phyloP scores from a whole-genome alignment of 2,113 vertebrate genomes.

The Lathamus discolor region DNA sequence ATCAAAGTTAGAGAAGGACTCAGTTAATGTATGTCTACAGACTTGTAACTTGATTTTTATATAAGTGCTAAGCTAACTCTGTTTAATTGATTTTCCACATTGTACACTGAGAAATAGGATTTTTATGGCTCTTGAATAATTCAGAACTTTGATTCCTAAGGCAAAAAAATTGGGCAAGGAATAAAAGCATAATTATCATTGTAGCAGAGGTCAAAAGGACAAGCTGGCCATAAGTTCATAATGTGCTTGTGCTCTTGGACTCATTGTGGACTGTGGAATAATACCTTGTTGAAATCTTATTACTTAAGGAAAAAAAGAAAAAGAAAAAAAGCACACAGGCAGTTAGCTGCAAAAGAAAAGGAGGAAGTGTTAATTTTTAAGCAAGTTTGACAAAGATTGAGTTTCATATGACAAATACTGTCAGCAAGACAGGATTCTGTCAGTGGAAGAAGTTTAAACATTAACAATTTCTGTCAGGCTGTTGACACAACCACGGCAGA shows the following conservation, averaged over 20 bases:
- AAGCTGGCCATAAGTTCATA: constrained; percentile 66
- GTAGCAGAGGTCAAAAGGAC: constrained; percentile 76
- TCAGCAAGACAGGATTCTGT: constrained; percentile 98
- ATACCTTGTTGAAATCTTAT: constrained; percentile 73
- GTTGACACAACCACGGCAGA: constrained; percentile 99
- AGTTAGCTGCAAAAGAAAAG: constrained; percentile 79
- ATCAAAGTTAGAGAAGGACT: constrained; percentile 32
- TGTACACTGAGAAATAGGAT: constrained; percentile 63
- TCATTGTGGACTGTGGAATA: constrained; percentile 58
- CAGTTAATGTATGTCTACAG: constrained; percentile 47
- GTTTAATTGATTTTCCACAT: constrained; percentile 73
- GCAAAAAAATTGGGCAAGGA: constrained; percentile 62
- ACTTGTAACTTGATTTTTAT: constrained; percentile 65
- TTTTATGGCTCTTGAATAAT: constrained; percentile 74
- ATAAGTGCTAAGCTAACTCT: constrained; percentile 54
- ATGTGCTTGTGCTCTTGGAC: constrained; percentile 32
- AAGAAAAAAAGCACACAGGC: constrained; percentile 63
- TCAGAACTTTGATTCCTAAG: constrained; percentile 73
- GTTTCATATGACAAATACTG: constrained; percentile 95
- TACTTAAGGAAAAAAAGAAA: constrained; percentile 51
- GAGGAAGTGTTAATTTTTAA: constrained; percentile 90
- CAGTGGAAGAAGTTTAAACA: constrained; percentile 98
- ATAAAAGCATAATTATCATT: constrained; percentile 73
- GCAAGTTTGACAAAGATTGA: constrained; percentile 90
- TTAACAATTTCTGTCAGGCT: constrained; percentile 99